A percentile compares a stretch with the other conserved stretches of the same genome.
phyloP scores from a whole-genome alignment of 2,797 vertebrate genomes.

The Poecile montanus region DNA sequence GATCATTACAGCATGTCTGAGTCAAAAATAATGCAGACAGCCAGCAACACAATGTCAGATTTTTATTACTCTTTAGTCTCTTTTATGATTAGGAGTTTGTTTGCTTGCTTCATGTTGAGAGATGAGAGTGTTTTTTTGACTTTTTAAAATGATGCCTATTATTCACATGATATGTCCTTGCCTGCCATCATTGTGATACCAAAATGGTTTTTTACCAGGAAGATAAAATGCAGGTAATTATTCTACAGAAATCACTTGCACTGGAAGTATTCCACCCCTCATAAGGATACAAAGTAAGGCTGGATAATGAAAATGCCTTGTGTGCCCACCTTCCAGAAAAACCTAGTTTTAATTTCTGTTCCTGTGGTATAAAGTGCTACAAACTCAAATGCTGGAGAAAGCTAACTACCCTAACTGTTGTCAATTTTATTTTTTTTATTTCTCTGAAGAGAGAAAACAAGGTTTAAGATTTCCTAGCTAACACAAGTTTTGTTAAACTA shows the following conservation, averaged over 20 bases:
- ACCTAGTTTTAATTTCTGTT: not conserved
- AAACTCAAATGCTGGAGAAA: not conserved
- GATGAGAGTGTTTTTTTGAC: fast-evolving
- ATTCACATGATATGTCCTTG: not conserved
- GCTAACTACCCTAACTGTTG: not conserved
- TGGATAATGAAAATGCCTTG: not conserved
- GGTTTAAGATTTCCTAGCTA: not conserved
- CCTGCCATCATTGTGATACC: not conserved
- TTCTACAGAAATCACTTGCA: not conserved
- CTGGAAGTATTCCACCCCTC: not conserved
- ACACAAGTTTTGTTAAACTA: not conserved
- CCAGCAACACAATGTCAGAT: not conserved
- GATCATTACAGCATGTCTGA: not conserved
- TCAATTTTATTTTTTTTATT: not conserved
- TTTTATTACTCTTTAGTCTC: not conserved
- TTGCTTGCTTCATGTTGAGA: not conserved
- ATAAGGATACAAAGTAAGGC: not conserved
- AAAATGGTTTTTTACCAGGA: not conserved
- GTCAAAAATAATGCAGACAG: not conserved
- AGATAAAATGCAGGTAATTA: not conserved
- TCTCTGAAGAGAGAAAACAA: not conserved
- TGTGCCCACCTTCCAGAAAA: not conserved
- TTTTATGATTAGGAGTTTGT: not conserved
- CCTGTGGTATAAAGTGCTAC: not conserved
- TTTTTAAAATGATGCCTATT: not conserved